Evolutionary conservation across 2,113 vertebrate genomes (phyloP), one percentile per base, ranked within the genome.

Genomic region (Osmerus mordax): DNA sequence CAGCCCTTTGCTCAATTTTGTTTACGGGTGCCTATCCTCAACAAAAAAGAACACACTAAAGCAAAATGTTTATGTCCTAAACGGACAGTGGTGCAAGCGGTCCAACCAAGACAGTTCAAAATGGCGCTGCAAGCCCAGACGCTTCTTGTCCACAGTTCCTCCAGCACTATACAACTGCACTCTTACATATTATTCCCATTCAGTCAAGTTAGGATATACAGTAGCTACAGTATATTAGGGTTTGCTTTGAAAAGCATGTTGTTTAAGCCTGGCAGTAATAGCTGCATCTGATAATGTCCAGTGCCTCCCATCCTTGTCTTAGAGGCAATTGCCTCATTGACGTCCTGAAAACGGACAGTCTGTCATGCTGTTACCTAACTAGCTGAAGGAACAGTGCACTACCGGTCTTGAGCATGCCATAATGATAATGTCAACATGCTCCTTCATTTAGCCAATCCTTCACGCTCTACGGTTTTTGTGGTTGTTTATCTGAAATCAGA

Each of bases 401-500:
- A 47, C 56, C 58, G 41, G 32, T 61, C 13, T 51, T n/a, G 36
- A 36, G 25, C 28, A 19, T 3, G 18, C 16, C 67, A 69, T 36
- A 9, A 36, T 29, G 28, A 58, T 8, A 58, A 69, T 36, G 54
- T 69, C 54, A 56, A 69, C 21, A 36, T 25, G 58, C 28, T 14
- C 19, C 41, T 28, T 52, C 52, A 70, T 28, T 62, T 60, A 16
- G 29, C 29, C 13, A 23, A 23, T 47, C 18, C 56, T 70, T 61
- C 25, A 47, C 58, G 4, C 68, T n/a, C n/a, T 60, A 59, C 12
- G 68, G 13, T 68, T 14, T 53, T 55, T 47, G 64, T 19, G 64
- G 53, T 25, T 78, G 65, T 80, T 73, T 71, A 71, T 60, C 67
- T 70, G 66, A 69, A 28, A 59, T 29, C 51, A 13, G 16, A 23